Conservation (phyloP, 2,113 vertebrate genomes). For the Oxyruncus cristatus region DNA sequence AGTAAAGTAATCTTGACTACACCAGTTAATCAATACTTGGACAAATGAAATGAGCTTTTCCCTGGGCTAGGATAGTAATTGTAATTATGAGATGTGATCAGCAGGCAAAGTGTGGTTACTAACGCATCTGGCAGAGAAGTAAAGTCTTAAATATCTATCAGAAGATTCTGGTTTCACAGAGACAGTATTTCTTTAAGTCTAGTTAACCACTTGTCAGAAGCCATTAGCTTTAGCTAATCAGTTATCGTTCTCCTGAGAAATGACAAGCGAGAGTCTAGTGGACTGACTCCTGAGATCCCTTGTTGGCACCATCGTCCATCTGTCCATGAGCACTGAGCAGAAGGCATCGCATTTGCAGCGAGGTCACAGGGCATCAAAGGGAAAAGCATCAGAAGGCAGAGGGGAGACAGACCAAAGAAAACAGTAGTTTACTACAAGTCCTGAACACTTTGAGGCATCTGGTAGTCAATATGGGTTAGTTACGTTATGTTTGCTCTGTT, state of each 20-base stretch:
- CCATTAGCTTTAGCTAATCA: constrained; percentile 29
- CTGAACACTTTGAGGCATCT: constrained; percentile 2
- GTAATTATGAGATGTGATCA: constrained; percentile 45
- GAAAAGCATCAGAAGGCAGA: constrained; percentile 14
- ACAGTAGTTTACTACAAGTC: neutral
- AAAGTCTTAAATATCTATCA: neutral
- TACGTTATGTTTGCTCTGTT: neutral
- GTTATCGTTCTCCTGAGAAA: neutral
- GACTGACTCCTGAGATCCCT: neutral
- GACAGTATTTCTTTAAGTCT: constrained; percentile 1
- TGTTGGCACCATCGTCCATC: constrained; percentile 1
- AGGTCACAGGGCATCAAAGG: neutral
- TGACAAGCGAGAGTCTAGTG: neutral
- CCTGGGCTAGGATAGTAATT: constrained; percentile 28
- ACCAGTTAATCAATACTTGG: constrained; percentile 58
- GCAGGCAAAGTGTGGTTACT: neutral
- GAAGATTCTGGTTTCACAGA: neutral
- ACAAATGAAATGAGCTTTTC: constrained; percentile 29
- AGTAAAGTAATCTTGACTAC: constrained; percentile 52
- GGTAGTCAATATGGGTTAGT: constrained; percentile 34
- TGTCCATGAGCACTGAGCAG: neutral
- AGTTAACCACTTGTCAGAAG: constrained; percentile 18
- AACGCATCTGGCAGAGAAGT: neutral
- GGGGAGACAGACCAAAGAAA: neutral
- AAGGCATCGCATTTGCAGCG: neutral